phyloP scores from a whole-genome alignment of 2,888 invertebrate genomes.

The Melipona beecheii region DNA sequence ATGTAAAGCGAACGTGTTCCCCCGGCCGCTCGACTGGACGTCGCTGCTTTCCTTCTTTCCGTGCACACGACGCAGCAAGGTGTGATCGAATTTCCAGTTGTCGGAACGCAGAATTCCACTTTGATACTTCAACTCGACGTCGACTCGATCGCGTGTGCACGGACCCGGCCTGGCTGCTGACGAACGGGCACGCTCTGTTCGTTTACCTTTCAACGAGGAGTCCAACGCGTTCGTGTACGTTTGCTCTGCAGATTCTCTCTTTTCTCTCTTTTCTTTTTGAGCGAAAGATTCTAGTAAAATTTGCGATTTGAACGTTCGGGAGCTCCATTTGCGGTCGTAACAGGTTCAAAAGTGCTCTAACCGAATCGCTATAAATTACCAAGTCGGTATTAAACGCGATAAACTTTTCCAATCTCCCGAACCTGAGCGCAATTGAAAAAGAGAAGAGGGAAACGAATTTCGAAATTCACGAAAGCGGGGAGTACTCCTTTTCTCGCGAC shows the following conservation, averaged over 20 bases:
- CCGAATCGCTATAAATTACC: too few species aligned
- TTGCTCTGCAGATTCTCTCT: background rate
- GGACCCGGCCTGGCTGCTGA: background rate
- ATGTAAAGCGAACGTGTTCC: constrained; percentile 47
- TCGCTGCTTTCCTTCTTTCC: constrained; percentile 9
- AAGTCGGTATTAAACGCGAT: too few species aligned
- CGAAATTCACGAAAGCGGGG: too few species aligned
- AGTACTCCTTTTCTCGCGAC: constrained; percentile 34
- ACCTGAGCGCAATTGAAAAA: background rate
- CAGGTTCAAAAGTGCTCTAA: too few species aligned
- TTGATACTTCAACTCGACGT: constrained; percentile 58
- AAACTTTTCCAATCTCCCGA: background rate
- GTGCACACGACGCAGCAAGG: constrained; percentile 30
- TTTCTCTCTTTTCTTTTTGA: too few species aligned
- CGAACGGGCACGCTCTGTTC: constrained; percentile 36
- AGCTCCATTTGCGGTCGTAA: too few species aligned
- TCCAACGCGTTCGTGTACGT: background rate
- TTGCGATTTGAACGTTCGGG: too few species aligned
- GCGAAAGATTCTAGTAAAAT: too few species aligned
- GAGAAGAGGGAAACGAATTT: background rate
- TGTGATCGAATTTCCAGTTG: constrained; percentile 69
- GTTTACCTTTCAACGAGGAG: constrained; percentile 14
- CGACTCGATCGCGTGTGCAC: constrained; percentile 58
- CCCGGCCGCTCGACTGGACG: background rate
- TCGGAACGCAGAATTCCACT: constrained; percentile 64